Base-by-base conservation (phyloP, 2,113 vertebrate species). In the Limanda limanda region DNA sequence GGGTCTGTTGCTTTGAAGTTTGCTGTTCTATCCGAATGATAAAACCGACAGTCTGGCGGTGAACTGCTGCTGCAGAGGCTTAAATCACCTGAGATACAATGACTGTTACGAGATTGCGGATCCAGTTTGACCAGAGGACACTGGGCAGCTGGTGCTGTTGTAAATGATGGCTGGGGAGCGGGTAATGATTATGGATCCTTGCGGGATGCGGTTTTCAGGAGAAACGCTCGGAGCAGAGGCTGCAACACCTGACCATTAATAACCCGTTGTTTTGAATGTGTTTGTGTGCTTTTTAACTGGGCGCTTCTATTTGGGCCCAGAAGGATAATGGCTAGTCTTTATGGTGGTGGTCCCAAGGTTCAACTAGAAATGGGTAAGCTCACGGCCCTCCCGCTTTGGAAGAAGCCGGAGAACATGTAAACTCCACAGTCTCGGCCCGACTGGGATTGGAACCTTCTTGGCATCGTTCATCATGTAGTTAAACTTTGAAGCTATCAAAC, bases 41-140 rank as follows among this genome's bases (percentile, higher is more conserved):
- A 83, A 85, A 89, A 81, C 73, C 45, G 62, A 68, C 86, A 83
- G 74, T 86, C 68, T 87, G 74, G 89, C 83, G 80, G 76, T 85
- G 74, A 76, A 64, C 70, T 27, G 15, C 83, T 47, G 71, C 67
- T 47, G 76, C 71, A 27, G 52, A 66, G 76, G 40, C 79, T 76
- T 87, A 87, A 88, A 90, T 90, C 88, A 86, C 70, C 58, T 15
- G 21, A 65, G 40, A 42, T 42, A 42, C 40, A 13, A 42, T 13
- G 40, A 42, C 40, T 42, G 40, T 13, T 42, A 87, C 23, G 11
- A 71, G 68, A 86, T 72, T 76, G 82, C 79, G 78, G 57, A 60
- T 85, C 76, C 81, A 74, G 85, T 85, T 83, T 89, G 85, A 87
- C 88, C 84, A 71, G 85, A 74, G 76, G 87, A 88, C 76, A 83